Evolutionary conservation across 2,113 vertebrate genomes (phyloP), one percentile per base, ranked within the genome.

Genomic region (Lamprologus speciosus): DNA sequence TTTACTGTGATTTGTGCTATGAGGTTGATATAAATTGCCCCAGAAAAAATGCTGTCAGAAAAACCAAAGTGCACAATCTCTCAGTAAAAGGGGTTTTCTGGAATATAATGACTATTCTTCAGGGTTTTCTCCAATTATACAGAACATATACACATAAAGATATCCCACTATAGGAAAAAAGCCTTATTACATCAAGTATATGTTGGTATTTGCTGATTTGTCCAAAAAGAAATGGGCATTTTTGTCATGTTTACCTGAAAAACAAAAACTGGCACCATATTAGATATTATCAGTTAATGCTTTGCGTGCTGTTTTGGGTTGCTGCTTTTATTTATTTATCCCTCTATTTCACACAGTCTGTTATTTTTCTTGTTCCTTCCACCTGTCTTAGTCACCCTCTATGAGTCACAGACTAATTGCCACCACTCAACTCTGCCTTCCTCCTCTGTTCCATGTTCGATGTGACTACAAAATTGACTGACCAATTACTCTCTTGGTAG

Each of bases 341-440:
- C 28, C 16, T 37, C 5, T n/a, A 31, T 53, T 40, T 91, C 19
- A 70, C 70, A 81, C 57, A 58, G 3, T 31, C 60, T 80, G 63
- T 75, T 14, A 33, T 87, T 70, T 70, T 23, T 42, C 40, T 83
- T 54, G 10, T 28, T 50, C 33, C 79, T 33, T 86, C 70, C 82
- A 83, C 37, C 35, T 87, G 55, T 84, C 81, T 90, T 65, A 57
- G 80, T 81, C 54, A 82, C 80, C 35, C 60, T 70, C 17, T 83
- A 23, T 85, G 84, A 89, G 57, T 89, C 80, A 80, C 19, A 40
- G n/a, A 19, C 84, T 88, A 89, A 91, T 90, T 89, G 60, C 85
- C 37, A 33, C 37, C 79, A 19, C 70, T 78, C 79, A 63, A 82
- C 35, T 47, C 75, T 70, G 23, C 83, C 26, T 78, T 80, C 42